Percentiles rank a stretch among this genome's conserved stretches.
phyloP scores from a whole-genome alignment of 2,113 vertebrate species.

The Dissostichus mawsoni region DNA sequence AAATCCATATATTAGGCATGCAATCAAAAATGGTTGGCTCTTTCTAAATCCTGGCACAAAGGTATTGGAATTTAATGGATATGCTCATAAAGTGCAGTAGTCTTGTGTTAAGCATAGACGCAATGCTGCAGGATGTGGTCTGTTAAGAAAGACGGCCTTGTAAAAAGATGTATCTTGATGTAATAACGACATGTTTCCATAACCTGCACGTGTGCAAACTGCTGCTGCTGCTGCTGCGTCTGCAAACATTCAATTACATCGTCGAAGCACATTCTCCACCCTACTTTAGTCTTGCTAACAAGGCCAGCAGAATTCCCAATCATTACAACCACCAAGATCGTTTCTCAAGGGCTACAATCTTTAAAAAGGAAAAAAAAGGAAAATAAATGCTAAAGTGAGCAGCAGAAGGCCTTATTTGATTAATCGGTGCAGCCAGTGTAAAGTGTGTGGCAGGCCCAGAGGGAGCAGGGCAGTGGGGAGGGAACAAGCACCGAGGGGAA shows the following conservation, averaged over 20 bases:
- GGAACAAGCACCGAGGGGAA: slow-evolving; percentile 56
- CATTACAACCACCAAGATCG: slow-evolving; percentile 65
- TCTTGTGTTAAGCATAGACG: background rate
- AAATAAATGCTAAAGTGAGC: slow-evolving; percentile 48
- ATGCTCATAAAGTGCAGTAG: background rate
- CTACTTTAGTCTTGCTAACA: slow-evolving; percentile 67
- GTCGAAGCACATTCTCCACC: slow-evolving; percentile 47
- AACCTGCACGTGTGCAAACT: slow-evolving; percentile 16
- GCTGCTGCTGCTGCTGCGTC: slow-evolving; percentile 13
- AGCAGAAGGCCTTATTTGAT: slow-evolving; percentile 77
- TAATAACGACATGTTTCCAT: slow-evolving; percentile 33
- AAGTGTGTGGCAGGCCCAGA: slow-evolving; percentile 71
- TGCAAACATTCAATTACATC: slow-evolving; percentile 68
- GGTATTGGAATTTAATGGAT: background rate
- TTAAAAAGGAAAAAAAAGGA: slow-evolving; percentile 30
- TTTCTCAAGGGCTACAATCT: slow-evolving; percentile 61
- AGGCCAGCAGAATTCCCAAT: slow-evolving; percentile 66
- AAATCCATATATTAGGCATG: background rate
- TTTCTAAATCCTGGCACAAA: background rate
- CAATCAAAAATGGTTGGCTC: background rate
- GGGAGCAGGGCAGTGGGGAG: slow-evolving; percentile 62
- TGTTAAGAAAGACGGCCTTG: slow-evolving; percentile 12
- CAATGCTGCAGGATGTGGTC: slow-evolving; percentile 1
- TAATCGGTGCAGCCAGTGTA: slow-evolving; percentile 79
- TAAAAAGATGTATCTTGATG: slow-evolving; percentile 14